Conservation (phyloP, 2,797 vertebrate genomes). For the Siniperca obscura region DNA sequence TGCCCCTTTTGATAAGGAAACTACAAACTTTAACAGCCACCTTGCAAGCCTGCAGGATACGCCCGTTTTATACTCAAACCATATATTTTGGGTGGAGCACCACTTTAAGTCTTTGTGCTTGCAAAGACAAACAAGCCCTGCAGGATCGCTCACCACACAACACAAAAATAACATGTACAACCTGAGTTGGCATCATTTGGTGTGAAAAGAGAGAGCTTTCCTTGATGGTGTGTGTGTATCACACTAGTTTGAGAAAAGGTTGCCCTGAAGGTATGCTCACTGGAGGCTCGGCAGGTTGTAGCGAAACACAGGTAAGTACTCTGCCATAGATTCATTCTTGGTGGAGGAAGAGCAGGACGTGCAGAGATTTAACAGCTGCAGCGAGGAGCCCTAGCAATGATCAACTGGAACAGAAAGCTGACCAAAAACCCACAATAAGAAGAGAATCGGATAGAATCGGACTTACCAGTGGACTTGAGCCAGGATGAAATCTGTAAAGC, state of each 20-base stretch:
- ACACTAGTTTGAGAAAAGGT: slow-evolving; percentile 40
- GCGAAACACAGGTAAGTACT: slow-evolving; percentile 61
- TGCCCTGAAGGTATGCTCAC: slow-evolving; percentile 65
- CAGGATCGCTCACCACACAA: neutral
- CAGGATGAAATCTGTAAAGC: neutral
- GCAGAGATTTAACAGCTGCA: slow-evolving; percentile 10
- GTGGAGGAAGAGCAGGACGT: slow-evolving; percentile 43
- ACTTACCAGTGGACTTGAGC: neutral
- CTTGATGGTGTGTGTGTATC: slow-evolving; percentile 60
- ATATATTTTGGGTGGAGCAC: slow-evolving; percentile 44
- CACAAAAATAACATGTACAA: slow-evolving; percentile 19
- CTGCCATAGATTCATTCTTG: slow-evolving; percentile 12
- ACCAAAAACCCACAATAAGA: neutral
- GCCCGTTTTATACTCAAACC: neutral
- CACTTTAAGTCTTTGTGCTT: slow-evolving; percentile 24
- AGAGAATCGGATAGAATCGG: neutral
- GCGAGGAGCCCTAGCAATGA: neutral
- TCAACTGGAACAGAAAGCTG: neutral
- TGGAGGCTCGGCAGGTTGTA: slow-evolving; percentile 70
- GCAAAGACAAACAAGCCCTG: slow-evolving; percentile 31
- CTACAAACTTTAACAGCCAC: neutral
- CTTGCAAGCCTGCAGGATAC: neutral
- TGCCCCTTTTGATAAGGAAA: slow-evolving; percentile 1
- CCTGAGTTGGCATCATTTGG: neutral
- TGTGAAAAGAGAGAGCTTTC: slow-evolving; percentile 27